Conservation (phyloP, 2,888 invertebrate genomes). For the Zeuzera pyrina region DNA sequence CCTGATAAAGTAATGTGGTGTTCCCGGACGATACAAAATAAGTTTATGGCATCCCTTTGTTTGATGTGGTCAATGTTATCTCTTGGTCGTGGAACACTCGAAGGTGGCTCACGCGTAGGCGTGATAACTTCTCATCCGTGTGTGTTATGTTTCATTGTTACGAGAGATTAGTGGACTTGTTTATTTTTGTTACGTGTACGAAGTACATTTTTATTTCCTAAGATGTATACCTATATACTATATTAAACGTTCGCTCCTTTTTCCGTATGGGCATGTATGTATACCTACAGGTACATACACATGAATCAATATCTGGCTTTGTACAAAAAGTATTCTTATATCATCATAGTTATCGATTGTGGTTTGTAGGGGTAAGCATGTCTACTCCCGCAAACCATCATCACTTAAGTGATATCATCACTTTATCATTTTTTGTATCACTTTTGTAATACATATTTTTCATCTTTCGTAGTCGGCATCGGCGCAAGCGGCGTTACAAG, state of each 20-base stretch:
- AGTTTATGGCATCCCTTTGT: conserved; percentile 37
- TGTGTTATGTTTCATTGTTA: conserved; percentile 57
- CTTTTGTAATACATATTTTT: conserved; percentile 19
- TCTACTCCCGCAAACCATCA: too few relatives aligned
- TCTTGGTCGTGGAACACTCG: conserved; percentile 3
- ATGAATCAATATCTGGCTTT: too few relatives aligned
- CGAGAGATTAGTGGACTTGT: conserved; percentile 51
- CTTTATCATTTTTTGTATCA: too few relatives aligned
- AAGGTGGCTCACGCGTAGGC: conserved; percentile 20
- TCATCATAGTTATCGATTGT: too few relatives aligned
- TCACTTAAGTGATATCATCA: too few relatives aligned
- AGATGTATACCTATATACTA: too few relatives aligned
- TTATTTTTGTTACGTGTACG: conserved; percentile 56
- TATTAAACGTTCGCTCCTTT: too few relatives aligned
- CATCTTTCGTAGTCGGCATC: conserved; percentile 80
- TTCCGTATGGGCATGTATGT: too few relatives aligned
- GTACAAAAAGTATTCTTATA: too few relatives aligned
- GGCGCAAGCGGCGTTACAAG: conserved; percentile 89
- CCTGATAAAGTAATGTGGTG: conserved; percentile 45
- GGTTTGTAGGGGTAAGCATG: too few relatives aligned
- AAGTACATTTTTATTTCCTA: conserved; percentile 38
- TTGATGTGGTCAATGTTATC: conserved; percentile 6
- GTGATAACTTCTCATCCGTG: conserved; percentile 42
- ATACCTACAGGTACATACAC: too few relatives aligned
- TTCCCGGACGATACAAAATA: conserved; percentile 53